A percentile compares a stretch with the other conserved stretches of the same genome.
Conservation (phyloP, 2,113 vertebrate species). For the Poeciliopsis turrubarensis region DNA sequence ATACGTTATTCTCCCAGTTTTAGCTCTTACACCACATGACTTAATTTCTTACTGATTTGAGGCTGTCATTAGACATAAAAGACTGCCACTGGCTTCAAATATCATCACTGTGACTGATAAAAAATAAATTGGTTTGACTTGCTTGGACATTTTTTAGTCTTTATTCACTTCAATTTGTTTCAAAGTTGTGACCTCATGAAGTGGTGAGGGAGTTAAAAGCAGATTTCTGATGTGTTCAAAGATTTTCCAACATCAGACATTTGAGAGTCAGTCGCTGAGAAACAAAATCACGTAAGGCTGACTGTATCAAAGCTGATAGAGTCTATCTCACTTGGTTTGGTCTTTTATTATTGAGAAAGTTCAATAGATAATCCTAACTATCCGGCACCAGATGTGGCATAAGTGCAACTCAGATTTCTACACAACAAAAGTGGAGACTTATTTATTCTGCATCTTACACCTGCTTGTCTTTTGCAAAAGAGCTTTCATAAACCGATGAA, state of each 20-base stretch:
- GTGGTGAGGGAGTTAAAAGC: constrained; percentile 6
- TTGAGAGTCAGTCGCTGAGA: not conserved
- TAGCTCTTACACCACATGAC: constrained; percentile 6
- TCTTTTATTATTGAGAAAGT: too few species aligned
- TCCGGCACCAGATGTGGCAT: not conserved
- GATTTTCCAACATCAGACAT: not conserved
- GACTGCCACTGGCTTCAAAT: not conserved
- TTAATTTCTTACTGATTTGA: not conserved
- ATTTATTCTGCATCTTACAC: not conserved
- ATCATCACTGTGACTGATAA: not conserved
- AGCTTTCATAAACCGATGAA: not conserved
- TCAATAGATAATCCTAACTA: too few species aligned
- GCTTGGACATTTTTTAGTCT: not conserved
- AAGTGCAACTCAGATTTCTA: not conserved
- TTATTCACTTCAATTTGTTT: not conserved
- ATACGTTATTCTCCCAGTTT: not conserved
- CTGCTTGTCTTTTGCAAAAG: not conserved
- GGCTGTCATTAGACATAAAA: not conserved
- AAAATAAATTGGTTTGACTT: too few species aligned
- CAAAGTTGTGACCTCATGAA: not conserved
- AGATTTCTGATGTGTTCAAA: constrained; percentile 9
- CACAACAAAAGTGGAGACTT: not conserved
- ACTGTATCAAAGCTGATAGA: not conserved
- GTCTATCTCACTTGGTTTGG: not conserved
- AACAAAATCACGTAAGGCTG: not conserved